Evolutionary conservation across 2,888 invertebrate species (phyloP), one percentile per base, ranked within the genome.

Genomic region (Noctuana brunneofusca): DNA sequence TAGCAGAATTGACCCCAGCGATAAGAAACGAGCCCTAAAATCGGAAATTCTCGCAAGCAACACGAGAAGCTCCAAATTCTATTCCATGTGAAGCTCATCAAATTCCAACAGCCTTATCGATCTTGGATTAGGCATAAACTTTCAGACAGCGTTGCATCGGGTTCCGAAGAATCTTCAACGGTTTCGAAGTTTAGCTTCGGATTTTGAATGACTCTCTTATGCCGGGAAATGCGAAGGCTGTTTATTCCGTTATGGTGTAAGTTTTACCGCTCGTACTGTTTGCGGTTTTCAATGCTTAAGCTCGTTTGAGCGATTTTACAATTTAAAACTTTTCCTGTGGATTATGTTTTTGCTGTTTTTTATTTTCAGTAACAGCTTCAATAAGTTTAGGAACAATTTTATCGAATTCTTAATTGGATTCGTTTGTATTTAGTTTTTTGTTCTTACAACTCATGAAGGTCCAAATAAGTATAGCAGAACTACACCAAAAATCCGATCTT

Each of bases 111-210:
- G 38, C 30, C 62, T 62, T 41, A 49, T 50, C 62, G 55, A 56
- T 56, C 55, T 50, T 30, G 38, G 55, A 63, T 56, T 56, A 63
- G 50, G 62, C 50, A 56, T 63, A 56, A 63, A 63, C 56, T 56
- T 63, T 50, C 49, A 50, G 41, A 55, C 27, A 50, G 20, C 56
- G 50, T 41, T 50, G 41, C 49, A 38, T 56, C 41, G 30, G 20
- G 49, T 62, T 62, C 8, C 54, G 4, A 20, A 30, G 35, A 62
- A 24, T 62, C 49, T 62, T 49, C 20, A 55, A 50, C 5, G 55
- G 30, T 48, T 54, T 60, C 53, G 2, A n/a, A 12, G 14, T 48
- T 57, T 49, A 43, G 41, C 38, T 55, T 55, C n/a, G 12, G 38
- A 54, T 22, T 27, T 22, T 6, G 22, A 48, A 22, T n/a, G 43